Evolutionary conservation across 2,888 invertebrate genomes (phyloP), one percentile per base, ranked within the genome.

Genomic region (Gasteruption jaculator): DNA sequence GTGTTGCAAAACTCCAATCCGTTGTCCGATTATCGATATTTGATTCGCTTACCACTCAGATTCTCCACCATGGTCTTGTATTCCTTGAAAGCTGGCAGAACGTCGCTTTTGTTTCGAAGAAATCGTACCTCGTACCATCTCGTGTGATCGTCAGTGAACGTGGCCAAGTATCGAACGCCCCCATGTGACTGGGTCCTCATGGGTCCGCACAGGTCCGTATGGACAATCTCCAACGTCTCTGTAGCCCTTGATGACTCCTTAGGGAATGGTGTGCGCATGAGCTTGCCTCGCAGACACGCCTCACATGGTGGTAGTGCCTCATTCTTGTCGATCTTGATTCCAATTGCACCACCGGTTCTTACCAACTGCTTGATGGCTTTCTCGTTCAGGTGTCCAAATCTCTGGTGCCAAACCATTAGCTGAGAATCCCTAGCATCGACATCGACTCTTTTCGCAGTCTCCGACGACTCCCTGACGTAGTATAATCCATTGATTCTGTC

Each of bases 61-160:
- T 39, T 38, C 31, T 50, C 45, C 10, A 41, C 43, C 8, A 38
- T n/a, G 10, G 18, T 12, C 14, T 43, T 44, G 19, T 36, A 46
- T 3, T 43, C 36, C 8, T 24, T 39, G 12, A 44, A 49, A 7
- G 41, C 42, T 12, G 41, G 7, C n/a, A 46, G 40, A 6, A 32
- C 43, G 1, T 46, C 44, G 10, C 26, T 18, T 26, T 50, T 50
- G 2, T 14, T 19, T n/a, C 35, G 41, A 8, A 46, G 19, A 14
- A 50, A 43, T 10, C 32, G 10, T 10, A 46, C 31, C 25, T 50
- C 48, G 19, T 47, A 45, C 43, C 47, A 53, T 15, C 54, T 34
- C 6, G 45, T 39, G 30, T 38, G 12, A 38, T 56, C 51, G 25
- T 56, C 55, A 4, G 50, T 52, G 24, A 56, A 56, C 3, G 48